Evolutionary conservation across 2,113 vertebrate genomes (phyloP), one percentile per base, ranked within the genome.

Genomic region (Abramis brama): DNA sequence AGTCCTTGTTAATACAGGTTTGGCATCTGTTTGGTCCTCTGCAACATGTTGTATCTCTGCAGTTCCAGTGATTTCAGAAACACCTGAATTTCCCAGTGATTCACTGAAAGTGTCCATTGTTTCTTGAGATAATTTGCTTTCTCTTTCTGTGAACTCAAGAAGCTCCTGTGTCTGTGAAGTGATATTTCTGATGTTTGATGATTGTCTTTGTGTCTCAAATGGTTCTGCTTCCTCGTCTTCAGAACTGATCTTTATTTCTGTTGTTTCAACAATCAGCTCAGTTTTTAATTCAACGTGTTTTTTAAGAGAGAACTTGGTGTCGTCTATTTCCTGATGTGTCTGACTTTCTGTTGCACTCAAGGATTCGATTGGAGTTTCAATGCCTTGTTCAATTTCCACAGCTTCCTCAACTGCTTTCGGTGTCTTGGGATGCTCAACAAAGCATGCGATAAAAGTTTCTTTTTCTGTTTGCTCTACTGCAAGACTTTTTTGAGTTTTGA

Each of bases 191-290:
- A 36, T 43, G 8, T 3, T 57, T 9, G 39, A 1, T 60, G 33
- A 62, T 73, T 60, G 4, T 33, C 15, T 74, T 30, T 39, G 17
- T 45, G 5, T 84, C 52, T 55, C 23, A 36, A 59, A 68, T 5
- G 21, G 10, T 68, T 85, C 68, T 50, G 9, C n/a, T 64, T 80
- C 59, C 23, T 79, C 43, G 7, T 79, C 66, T 73, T 68, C 50
- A 4, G 68, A 84, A 36, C 11, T 5, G n/a, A 6, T 60, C 60
- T 62, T 45, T 64, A 43, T 68, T 74, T 55, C 45, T 12, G 23
- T 71, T 59, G 78, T 81, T 77, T 71, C 39, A 15, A 36, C 25
- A n/a, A 5, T 39, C 19, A 50, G 23, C 23, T 70, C 23, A 9
- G 57, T 57, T 64, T 11, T 50, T 4, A 73, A 21, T 15, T 73